Evolutionary conservation across 2,797 vertebrate species (phyloP), one percentile per base, ranked within the genome.

Genomic region (Premnoplex brunnescens): DNA sequence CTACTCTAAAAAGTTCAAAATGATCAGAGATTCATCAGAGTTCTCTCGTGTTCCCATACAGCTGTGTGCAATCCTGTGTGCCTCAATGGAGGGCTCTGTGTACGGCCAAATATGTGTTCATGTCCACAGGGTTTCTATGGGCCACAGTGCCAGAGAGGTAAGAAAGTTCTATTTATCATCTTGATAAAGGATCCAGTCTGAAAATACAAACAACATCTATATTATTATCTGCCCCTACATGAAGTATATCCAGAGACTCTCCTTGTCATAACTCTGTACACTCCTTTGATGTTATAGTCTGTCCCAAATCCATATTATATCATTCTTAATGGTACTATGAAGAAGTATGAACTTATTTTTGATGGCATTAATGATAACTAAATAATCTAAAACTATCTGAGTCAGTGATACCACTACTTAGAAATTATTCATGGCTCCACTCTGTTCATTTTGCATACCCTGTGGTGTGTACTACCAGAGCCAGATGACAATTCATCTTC

Each of bases 121-220:
- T 98, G 98, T 96, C 98, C 98, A 63, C 78, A 51, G 4, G 98
- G 98, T 21, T 99, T 99, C 98, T 99, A 98, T 0, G 98, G 98
- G 12, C 86, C 96, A 6, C 98, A 96, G 89, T 99, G 98, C 97
- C 98, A 99, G 80, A 98, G 97, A 55, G 98, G 98, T 99, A 98
- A 97, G 88, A 24, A 85, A 73, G n/a, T 72, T 74, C 83, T 88
- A 51, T 71, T 91, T 44, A 74, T 95, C 74, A 87, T 34, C 46
- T 55, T 88, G 88, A 93, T 64, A 82, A 93, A 93, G 39, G 52
- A 44, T 26, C 13, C 13, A 55, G 69, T 27, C 63, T 95, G 48
- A 60, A 95, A 94, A 79, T 58, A 79, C 34, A 75, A 95, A 88
- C 26, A 88, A 30, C 44, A 64, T 27, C 56, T 62, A 8, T 34